Percentiles rank a stretch among this genome's conserved stretches.
These are phyloP conservation scores for Halichoeres trimaculatus DNA, from an alignment of 2,113 vertebrate genomes.

Conservation along the genomic window DNA sequence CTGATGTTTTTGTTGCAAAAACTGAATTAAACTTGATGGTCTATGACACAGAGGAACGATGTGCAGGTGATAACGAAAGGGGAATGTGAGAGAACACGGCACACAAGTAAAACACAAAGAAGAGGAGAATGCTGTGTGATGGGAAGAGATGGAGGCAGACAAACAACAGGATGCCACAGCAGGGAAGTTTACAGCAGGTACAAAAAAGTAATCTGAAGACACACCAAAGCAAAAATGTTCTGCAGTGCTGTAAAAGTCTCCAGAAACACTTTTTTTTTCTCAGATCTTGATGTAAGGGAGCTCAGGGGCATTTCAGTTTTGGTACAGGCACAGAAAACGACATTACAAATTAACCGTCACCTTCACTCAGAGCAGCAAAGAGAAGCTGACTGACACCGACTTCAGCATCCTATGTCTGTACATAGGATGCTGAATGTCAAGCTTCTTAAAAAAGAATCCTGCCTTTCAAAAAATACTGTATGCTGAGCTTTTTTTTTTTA, in stretches of 20 bases:
- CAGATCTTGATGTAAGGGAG: neutral
- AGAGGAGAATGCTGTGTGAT: conserved; percentile 21
- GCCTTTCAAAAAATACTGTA: neutral
- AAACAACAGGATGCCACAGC: too few relatives aligned
- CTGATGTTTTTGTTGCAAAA: neutral
- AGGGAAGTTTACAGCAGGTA: neutral
- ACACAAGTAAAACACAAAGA: neutral
- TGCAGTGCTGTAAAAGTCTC: neutral
- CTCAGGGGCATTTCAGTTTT: neutral
- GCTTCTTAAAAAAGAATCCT: too few relatives aligned
- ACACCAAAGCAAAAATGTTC: conserved; percentile 4
- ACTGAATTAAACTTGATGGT: neutral
- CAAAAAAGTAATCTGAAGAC: neutral
- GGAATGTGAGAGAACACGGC: too few relatives aligned
- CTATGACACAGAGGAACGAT: neutral
- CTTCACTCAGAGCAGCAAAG: neutral
- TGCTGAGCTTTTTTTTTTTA: neutral
- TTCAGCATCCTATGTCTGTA: neutral
- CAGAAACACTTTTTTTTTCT: neutral
- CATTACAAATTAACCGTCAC: neutral
- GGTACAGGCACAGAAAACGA: neutral
- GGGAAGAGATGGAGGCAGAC: too few relatives aligned
- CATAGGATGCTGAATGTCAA: too few relatives aligned
- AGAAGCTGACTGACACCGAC: neutral
- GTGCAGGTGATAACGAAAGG: too few relatives aligned